These are phyloP conservation scores for Diaperis boleti DNA, from an alignment of 2,888 invertebrate species.

Conservation along the genomic window DNA sequence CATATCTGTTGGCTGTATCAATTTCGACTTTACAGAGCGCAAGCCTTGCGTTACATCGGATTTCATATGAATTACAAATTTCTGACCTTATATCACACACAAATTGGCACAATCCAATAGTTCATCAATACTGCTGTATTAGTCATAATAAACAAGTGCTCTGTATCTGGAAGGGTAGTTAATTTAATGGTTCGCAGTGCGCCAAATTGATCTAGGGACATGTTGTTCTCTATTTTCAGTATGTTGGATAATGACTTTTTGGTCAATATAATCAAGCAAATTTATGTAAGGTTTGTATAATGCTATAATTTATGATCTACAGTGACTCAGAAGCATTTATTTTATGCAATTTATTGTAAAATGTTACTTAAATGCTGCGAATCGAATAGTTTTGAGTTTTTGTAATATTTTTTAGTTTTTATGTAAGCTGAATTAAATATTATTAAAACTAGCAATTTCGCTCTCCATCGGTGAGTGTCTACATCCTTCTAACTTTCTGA, in stretches of 20 bases:
- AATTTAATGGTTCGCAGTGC: not conserved
- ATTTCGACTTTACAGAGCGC: not conserved
- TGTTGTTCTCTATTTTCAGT: too few species aligned
- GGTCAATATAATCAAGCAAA: too few species aligned
- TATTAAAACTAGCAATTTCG: too few species aligned
- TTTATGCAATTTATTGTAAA: not conserved
- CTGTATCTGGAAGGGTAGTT: not conserved
- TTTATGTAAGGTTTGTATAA: too few species aligned
- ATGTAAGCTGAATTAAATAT: too few species aligned
- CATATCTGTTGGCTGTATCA: not conserved
- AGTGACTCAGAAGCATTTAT: not conserved
- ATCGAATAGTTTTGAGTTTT: not conserved
- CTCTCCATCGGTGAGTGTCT: too few species aligned
- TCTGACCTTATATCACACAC: not conserved
- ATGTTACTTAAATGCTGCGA: not conserved
- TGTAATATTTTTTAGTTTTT: not conserved
- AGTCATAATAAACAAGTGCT: not conserved
- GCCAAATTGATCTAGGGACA: not conserved
- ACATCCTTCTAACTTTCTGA: too few species aligned
- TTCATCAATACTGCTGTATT: not conserved
- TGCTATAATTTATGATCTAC: too few species aligned
- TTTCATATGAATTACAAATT: not conserved
- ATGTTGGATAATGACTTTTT: too few species aligned
- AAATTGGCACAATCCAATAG: constrained; percentile 2
- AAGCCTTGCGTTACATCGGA: not conserved